Evolutionary conservation across 2,888 invertebrate genomes (phyloP).

Genomic region (Molorchus minor): DNA sequence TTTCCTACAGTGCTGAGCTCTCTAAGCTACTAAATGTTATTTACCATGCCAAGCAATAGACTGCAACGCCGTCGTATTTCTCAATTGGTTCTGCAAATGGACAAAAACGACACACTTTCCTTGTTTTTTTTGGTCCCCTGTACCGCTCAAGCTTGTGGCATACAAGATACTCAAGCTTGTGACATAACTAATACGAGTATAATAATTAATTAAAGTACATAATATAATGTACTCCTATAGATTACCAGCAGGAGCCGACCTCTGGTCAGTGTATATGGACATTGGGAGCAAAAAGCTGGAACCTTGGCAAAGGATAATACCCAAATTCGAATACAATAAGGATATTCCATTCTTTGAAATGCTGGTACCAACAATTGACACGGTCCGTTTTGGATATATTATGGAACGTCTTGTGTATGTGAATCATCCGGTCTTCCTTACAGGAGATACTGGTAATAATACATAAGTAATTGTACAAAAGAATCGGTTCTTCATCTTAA

Average conservation of each 20-base stretch:
- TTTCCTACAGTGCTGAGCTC: no score
- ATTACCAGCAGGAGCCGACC: slow-evolving; percentile 72
- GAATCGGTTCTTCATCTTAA: neutral
- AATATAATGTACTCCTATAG: slow-evolving; percentile 61
- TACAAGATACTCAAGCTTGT: no score
- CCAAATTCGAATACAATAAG: slow-evolving; percentile 75
- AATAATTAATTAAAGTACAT: no score
- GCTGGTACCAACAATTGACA: slow-evolving; percentile 90
- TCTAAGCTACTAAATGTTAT: no score
- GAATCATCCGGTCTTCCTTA: slow-evolving; percentile 83
- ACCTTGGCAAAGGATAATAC: slow-evolving; percentile 81
- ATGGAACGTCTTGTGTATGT: slow-evolving; percentile 78
- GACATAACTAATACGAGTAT: no score
- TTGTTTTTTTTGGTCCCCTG: neutral
- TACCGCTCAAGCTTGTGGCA: no score
- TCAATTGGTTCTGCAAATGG: no score
- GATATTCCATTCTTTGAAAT: slow-evolving; percentile 86
- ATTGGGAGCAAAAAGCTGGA: slow-evolving; percentile 75
- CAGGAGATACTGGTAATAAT: slow-evolving; percentile 81
- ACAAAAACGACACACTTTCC: no score
- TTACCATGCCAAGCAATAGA: no score
- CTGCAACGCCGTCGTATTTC: no score
- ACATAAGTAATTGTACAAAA: neutral
- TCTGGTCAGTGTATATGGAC: slow-evolving; percentile 84
- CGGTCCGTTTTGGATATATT: slow-evolving; percentile 84